Base-by-base conservation (phyloP, 2,797 vertebrate genomes). In the Lepidocolaptes lacrymiger region DNA sequence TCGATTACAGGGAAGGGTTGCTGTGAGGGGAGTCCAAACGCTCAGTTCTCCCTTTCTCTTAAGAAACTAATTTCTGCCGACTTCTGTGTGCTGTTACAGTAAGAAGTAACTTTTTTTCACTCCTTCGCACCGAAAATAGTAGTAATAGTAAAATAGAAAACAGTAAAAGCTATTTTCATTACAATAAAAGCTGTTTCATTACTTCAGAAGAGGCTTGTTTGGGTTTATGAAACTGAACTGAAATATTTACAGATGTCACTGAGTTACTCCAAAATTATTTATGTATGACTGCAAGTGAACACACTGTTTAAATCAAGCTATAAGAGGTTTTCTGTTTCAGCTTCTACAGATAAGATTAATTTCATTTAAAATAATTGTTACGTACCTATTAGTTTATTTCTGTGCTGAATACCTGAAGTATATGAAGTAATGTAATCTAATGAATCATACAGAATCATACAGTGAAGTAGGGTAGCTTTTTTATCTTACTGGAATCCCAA, bases 21-120 rank as follows among this genome's bases (percentile, higher is more conserved):
- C 4, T 1, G 12, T 8, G 3, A 1, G 1, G 22, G 13, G 8
- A 1, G 14, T 18, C 20, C 7, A 0, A 4, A 4, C 30, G 0
- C 14, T 26, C 6, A 28, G 1, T 4, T 16, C 27, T 30, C 3
- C 18, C 3, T 23, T 44, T 9, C 21, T 15, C 41, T 7, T 9
- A 14, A 4, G 5, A 8, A 34, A 9, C 12, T 37, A 0, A 0
- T 37, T 46, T 21, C 37, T 74, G 30, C 32, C 1, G 6, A 0
- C 37, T 56, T 19, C n/a, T 12, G 4, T 12, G 15, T 10, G 72
- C 39, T 28, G 0, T 22, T 63, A 3, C 36, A 7, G 3, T 10
- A 28, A 64, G n/a, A 18, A 13, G 2, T 54, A 4, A 10, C 13
- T 2, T 7, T 16, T 16, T 39, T 14, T 8, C 16, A 1, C 14